Percentiles rank a stretch among this genome's conserved stretches.
These are phyloP conservation scores for Microtus montanus DNA, from an alignment of 2,113 vertebrate species.

Conservation along the genomic window DNA sequence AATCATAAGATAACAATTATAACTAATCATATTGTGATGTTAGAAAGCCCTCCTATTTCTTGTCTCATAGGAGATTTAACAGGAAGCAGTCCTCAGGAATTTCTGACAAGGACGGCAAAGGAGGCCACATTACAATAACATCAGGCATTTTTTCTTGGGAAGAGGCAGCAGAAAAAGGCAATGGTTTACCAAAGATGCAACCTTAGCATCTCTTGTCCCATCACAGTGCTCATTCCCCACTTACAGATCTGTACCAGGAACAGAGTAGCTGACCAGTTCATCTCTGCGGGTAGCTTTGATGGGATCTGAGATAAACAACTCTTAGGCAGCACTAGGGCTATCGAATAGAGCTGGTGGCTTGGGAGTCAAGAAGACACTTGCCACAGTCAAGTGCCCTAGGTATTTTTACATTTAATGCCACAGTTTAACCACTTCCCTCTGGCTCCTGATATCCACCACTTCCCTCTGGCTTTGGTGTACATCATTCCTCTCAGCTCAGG, in stretches of 20 bases:
- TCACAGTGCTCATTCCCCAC: background rate
- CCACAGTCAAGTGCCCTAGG: background rate
- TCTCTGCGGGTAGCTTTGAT: background rate
- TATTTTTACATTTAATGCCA: background rate
- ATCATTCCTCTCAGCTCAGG: background rate
- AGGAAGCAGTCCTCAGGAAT: background rate
- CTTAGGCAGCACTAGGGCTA: background rate
- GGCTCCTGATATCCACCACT: background rate
- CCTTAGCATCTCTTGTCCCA: background rate
- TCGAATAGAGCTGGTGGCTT: no score
- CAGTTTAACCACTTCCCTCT: background rate
- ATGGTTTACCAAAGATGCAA: background rate
- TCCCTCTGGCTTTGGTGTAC: background rate
- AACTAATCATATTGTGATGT: background rate
- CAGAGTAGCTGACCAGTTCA: background rate
- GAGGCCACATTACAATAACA: background rate
- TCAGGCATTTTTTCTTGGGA: background rate
- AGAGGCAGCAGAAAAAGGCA: no score
- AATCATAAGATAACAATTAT: background rate
- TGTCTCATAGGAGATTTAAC: background rate
- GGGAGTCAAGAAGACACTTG: no score
- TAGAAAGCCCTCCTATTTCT: conserved; percentile 1
- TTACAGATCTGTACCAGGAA: background rate
- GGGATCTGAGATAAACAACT: background rate
- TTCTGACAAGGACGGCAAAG: background rate